A percentile compares a stretch with the other conserved stretches of the same genome.
These are phyloP conservation scores for Coenonympha arcania DNA, from an alignment of 2,888 invertebrate genomes.

Conservation along the genomic window DNA sequence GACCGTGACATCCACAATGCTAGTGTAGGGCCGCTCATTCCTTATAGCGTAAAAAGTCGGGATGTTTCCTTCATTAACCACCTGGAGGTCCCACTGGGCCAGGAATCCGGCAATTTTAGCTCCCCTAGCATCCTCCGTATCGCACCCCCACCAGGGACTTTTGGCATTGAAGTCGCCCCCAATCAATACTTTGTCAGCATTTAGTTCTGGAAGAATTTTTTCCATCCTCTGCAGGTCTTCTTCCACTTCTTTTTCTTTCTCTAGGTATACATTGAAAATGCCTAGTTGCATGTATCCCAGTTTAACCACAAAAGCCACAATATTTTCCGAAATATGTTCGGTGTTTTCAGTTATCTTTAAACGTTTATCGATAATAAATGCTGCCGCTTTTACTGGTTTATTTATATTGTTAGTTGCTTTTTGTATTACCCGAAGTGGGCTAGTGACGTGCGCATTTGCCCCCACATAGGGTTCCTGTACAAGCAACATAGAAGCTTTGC, in stretches of 20 bases:
- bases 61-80: background rate
- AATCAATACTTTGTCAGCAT: background rate
- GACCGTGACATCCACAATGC: background rate
- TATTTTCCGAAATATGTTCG: background rate
- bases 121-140: conserved; percentile 1
- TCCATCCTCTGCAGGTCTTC: background rate
- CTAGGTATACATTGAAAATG: background rate
- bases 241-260: background rate
- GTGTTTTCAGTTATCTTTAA: background rate
- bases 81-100: background rate
- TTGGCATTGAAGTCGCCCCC: conserved; percentile 9
- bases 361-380: background rate
- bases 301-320: background rate
- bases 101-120: background rate
- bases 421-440: background rate
- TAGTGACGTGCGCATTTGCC: background rate
- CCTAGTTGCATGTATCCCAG: background rate
- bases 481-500: too few species aligned
- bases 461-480: conserved; percentile 7
- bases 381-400: background rate
- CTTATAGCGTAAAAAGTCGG: conserved; percentile 1
- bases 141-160: conserved; percentile 15
- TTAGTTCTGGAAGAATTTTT: background rate
- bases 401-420: background rate
- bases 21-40: background rate